These are phyloP conservation scores for Cordilura impudica DNA, from an alignment of 2,888 invertebrate genomes.

Conservation along the genomic window DNA sequence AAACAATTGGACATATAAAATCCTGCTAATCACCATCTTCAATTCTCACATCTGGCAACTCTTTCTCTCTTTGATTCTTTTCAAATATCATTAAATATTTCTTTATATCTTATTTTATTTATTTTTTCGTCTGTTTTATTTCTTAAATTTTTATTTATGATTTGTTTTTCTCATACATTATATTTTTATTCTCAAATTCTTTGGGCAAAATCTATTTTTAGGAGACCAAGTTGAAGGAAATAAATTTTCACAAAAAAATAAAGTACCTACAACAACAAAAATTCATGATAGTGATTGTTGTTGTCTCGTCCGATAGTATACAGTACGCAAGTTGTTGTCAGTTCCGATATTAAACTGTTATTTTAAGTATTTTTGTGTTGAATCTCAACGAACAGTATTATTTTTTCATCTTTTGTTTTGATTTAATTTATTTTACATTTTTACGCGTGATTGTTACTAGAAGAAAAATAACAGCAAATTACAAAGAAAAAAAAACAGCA, in stretches of 20 bases:
- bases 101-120: background rate
- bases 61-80: no score
- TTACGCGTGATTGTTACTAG: slow-evolving; percentile 21
- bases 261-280: slow-evolving; percentile 43
- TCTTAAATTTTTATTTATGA: background rate
- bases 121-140: background rate
- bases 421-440: slow-evolving; percentile 36
- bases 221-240: slow-evolving; percentile 73
- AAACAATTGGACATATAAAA: no score
- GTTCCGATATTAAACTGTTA: slow-evolving; percentile 29
- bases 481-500: background rate
- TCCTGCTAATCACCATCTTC: no score
- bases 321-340: slow-evolving; percentile 9
- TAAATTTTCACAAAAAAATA: slow-evolving; percentile 6
- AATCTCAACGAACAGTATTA: background rate
- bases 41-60: no score
- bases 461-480: slow-evolving; percentile 7
- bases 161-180: slow-evolving; percentile 16
- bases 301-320: background rate
- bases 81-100: background rate
- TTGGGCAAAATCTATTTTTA: slow-evolving; percentile 64
- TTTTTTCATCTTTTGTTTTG: slow-evolving; percentile 48
- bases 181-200: slow-evolving; percentile 29
- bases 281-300: background rate
- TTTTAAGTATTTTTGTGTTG: background rate